Conservation (phyloP, 2,113 vertebrate species). For the Chaetodon auriga region DNA sequence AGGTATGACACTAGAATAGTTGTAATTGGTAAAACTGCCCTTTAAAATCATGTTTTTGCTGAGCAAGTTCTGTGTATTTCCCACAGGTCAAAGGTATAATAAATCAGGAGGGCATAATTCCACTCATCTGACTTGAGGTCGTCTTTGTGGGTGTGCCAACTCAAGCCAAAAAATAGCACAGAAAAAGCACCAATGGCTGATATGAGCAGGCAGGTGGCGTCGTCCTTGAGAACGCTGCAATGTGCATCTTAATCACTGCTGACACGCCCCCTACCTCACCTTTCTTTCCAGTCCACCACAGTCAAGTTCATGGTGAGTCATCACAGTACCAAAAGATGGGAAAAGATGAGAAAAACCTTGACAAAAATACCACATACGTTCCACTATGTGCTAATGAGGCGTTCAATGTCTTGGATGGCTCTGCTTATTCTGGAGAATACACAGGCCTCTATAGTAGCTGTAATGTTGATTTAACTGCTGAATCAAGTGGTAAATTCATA, state of each 20-base stretch:
- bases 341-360: background rate
- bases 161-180: background rate
- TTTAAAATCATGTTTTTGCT: background rate
- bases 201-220: constrained; percentile 3
- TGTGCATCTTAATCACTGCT: constrained; percentile 1
- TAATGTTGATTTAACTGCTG: background rate
- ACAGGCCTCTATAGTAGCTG: too few relatives aligned
- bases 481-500: background rate
- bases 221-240: background rate
- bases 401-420: too few relatives aligned
- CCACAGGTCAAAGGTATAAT: background rate
- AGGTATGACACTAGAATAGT: background rate
- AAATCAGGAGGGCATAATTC: background rate
- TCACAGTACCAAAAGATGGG: background rate
- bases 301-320: constrained; percentile 2
- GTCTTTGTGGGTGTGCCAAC: background rate
- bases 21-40: background rate
- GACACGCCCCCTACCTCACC: background rate
- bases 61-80: too few relatives aligned
- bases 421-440: background rate
- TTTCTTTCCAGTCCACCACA: constrained; percentile 5
- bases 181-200: background rate
- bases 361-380: background rate
- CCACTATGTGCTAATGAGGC: background rate
- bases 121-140: background rate